Conservation (phyloP, 2,113 vertebrate species). For the Barbus barbus region DNA sequence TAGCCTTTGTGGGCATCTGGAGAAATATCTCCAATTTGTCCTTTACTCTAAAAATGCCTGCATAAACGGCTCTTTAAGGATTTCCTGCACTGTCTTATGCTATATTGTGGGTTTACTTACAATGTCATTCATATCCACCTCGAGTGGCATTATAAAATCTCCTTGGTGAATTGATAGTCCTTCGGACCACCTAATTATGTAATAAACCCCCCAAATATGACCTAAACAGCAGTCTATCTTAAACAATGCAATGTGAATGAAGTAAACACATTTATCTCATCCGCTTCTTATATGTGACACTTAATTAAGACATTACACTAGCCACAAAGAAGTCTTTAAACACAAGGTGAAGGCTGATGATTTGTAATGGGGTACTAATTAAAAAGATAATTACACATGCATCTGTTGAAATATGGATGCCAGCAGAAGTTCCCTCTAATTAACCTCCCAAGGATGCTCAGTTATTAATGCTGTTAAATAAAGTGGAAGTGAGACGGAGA, state of each 20-base stretch:
- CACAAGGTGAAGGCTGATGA: slow-evolving; percentile 61
- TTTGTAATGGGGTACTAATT: slow-evolving; percentile 64
- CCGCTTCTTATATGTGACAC: slow-evolving; percentile 43
- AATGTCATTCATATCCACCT: not conserved
- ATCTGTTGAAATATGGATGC: slow-evolving; percentile 61
- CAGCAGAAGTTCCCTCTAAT: slow-evolving; percentile 62
- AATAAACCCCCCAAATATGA: not conserved
- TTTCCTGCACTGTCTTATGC: not conserved
- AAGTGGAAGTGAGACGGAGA: not conserved
- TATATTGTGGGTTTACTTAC: not conserved
- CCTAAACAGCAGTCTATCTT: not conserved
- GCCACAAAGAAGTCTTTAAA: slow-evolving; percentile 57
- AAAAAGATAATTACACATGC: slow-evolving; percentile 62
- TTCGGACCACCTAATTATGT: not conserved
- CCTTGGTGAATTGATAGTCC: not conserved
- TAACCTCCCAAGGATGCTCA: slow-evolving; percentile 60
- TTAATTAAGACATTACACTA: slow-evolving; percentile 54
- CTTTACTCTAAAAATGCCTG: not conserved
- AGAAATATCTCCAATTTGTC: slow-evolving; percentile 10
- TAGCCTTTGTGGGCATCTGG: not conserved
- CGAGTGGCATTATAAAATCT: not conserved
- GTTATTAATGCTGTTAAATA: slow-evolving; percentile 51
- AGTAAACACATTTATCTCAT: slow-evolving; percentile 50
- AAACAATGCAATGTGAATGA: not conserved
- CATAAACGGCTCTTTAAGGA: not conserved